Evolutionary conservation across 2,113 vertebrate species (phyloP), one percentile per base, ranked within the genome.

Genomic region (Nyctibius bracteatus): DNA sequence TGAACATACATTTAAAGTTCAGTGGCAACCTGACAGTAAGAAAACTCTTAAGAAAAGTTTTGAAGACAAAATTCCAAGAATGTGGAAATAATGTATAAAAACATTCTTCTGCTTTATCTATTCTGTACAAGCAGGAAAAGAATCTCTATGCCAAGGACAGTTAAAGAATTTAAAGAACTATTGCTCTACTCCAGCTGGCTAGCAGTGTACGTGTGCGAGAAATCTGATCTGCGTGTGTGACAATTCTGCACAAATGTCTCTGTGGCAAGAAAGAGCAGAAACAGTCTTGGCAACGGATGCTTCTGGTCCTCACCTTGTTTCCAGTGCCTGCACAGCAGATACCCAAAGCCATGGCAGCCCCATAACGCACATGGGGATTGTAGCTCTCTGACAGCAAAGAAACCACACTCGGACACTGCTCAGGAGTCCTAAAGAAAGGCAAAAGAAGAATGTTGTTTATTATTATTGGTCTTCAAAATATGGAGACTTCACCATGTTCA

Each of bases 311-410:
- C 90, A 99, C 99, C 99, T 99, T 99, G 97, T 99, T 99, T 84
- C 99, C 99, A 41, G 99, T 99, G 31, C 99, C 99, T 12, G 99
- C 99, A 83, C 99, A 99, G 98, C 99, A 99, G 98, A 99, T 99
- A 23, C 99, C 99, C 91, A 99, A 97, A 66, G 99, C 99, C 99
- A 99, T 99, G 21, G 99, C 99, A 77, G 99, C 99, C 33, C 99
- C 99, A 14, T 99, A 99, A 79, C 99, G 99, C 81, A 99, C 99
- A 5, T 99, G 99, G 54, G 99, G 99, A 82, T 99, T 99, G 97
- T 99, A 99, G 98, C 99, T 99, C 97, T 99, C 99, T 3, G 99
- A 99, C 96, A 99, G 95, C 79, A 99, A 97, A 27, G 99, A 99
- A 80, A 99, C 99, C 44, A 99, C 99, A 5, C 99, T 99, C 0